Conservation (phyloP, 2,797 vertebrate species). For the Lindbergichthys nudifrons region DNA sequence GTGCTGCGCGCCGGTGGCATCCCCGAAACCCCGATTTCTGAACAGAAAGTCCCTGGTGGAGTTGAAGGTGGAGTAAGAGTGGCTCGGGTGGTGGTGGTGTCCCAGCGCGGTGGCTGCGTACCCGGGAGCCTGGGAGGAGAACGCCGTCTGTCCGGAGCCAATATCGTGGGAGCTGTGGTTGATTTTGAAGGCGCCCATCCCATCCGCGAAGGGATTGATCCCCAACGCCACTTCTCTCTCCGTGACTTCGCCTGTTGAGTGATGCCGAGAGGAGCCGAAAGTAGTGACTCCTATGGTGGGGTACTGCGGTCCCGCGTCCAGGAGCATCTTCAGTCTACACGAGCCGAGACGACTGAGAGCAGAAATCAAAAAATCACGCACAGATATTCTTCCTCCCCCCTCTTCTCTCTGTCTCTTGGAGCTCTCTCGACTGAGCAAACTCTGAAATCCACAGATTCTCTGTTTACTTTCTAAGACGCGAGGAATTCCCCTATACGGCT, state of each 20-base stretch:
- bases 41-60: constrained; percentile 99
- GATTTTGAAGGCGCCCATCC: constrained; percentile 99
- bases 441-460: constrained; percentile 79
- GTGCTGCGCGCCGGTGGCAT: constrained; percentile 93
- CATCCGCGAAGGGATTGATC: constrained; percentile 98
- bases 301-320: constrained; percentile 99
- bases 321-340: constrained; percentile 95
- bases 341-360: constrained; percentile 87
- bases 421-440: constrained; percentile 79
- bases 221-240: constrained; percentile 98
- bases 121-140: constrained; percentile 96
- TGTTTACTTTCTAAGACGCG: constrained; percentile 83
- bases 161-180: constrained; percentile 97
- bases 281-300: constrained; percentile 99
- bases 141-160: constrained; percentile 95
- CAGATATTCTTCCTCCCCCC: constrained; percentile 82
- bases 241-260: constrained; percentile 97
- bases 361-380: constrained; percentile 83
- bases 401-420: constrained; percentile 70
- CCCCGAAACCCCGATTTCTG: constrained; percentile 97
- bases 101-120: constrained; percentile 95
- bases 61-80: constrained; percentile 99
- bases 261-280: constrained; percentile 98
- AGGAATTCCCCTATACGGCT: constrained; percentile 81
- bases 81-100: constrained; percentile 96